Base-by-base conservation (phyloP, 2,888 invertebrate species). In the Amiota mariae region DNA sequence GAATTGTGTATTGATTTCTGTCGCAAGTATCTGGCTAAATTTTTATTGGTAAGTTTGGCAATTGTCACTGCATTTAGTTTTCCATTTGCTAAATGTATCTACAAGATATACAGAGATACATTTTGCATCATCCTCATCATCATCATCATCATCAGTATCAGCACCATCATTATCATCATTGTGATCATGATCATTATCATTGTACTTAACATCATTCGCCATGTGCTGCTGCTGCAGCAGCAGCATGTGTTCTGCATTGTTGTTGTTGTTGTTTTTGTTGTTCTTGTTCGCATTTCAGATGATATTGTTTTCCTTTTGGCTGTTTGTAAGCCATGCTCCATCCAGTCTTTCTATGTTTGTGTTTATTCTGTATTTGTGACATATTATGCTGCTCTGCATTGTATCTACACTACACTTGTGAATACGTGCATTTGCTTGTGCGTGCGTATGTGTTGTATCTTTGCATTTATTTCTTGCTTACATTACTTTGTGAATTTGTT, bases 291-390 rank as follows among this genome's bases (percentile, higher is more conserved):
- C 36, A 36, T 36, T 36, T 36, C 36, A 36, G 36, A 36, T 36
- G 36, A 36, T 36, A 36, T 36, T 70, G 70, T 47, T 70, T n/a
- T 64, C 57, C 63, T 76, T 76, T 72, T 71, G 64, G 24, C 57
- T 66, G 61, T 36, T 9, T 61, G 61, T 64, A 46, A 63, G 61
- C 68, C 70, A 70, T 66, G 57, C 51, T 71, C 47, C 47, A 68
- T 71, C 47, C 47, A 68, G 71, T 18, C 4, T 56, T n/a, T 56
- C 15, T 1, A 8, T 56, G 8, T 56, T n/a, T n/a, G 56, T 56
- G 2, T 56, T 56, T 56, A 8, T 18, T 20, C 20, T 36, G 63
- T 63, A 63, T 24, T 46, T 63, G 63, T 63, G 24, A 63, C 59
- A 20, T 59, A 59, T 59, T 59, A 59, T 59, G 59, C 59, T 59